A percentile compares a stretch with the other conserved stretches of the same genome.
Evolutionary conservation across 2,113 vertebrate species (phyloP).

Genomic region (Dicerorhinus sumatrensis): DNA sequence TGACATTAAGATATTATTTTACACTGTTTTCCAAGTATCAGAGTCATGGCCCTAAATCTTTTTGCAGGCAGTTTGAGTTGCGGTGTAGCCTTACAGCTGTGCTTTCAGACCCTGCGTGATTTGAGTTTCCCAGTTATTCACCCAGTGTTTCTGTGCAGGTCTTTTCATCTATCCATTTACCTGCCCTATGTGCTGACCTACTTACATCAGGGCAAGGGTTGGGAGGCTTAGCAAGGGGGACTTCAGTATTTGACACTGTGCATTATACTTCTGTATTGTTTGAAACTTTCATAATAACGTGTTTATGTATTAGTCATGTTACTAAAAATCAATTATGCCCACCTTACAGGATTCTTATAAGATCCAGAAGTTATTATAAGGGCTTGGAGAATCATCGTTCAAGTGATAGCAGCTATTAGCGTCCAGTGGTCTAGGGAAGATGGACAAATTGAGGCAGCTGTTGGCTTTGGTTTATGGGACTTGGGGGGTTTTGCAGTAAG

Average conservation of each 20-base stretch:
- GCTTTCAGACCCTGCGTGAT: not conserved
- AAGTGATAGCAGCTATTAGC: not conserved
- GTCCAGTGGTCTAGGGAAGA: not conserved
- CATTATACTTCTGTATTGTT: not conserved
- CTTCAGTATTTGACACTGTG: not conserved
- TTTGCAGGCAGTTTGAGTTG: not conserved
- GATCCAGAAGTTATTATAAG: not conserved
- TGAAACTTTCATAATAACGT: not conserved
- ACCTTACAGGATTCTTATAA: not conserved
- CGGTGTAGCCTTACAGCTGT: not conserved
- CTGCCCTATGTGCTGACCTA: not conserved
- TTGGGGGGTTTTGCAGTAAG: not conserved
- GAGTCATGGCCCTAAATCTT: not conserved
- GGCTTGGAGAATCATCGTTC: not conserved
- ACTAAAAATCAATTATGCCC: not conserved
- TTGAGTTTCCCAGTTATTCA: not conserved
- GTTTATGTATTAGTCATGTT: not conserved
- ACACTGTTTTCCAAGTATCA: not conserved
- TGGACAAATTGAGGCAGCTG: not conserved
- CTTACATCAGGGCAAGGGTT: not conserved
- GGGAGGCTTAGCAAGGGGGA: not conserved
- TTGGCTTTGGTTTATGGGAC: constrained; percentile 25
- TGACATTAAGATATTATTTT: not conserved
- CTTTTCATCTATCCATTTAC: not conserved
- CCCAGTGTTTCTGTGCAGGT: not conserved